These are phyloP conservation scores for Artemia sinica DNA, from an alignment of 2,888 invertebrate species.

Conservation along the genomic window DNA sequence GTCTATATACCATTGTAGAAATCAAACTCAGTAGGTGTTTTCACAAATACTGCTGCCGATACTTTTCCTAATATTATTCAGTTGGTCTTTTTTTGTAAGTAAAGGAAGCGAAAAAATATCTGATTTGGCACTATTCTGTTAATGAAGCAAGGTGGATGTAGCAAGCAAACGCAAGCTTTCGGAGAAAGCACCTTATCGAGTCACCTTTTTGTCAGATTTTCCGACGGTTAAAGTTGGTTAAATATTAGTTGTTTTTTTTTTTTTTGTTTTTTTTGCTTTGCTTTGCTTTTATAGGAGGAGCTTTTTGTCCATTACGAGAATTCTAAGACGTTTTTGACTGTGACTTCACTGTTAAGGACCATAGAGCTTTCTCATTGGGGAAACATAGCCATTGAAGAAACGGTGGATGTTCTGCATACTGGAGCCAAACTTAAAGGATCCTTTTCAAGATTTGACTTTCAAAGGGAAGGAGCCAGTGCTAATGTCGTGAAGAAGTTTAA, in stretches of 20 bases:
- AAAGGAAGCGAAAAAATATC: no score
- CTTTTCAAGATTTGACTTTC: constrained; percentile 93
- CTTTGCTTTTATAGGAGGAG: constrained; percentile 36
- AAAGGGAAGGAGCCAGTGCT: constrained; percentile 72
- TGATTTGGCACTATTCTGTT: no score
- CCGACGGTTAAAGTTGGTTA: not conserved
- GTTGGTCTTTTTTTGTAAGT: no score
- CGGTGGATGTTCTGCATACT: constrained; percentile 72
- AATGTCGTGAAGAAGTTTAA: constrained; percentile 82
- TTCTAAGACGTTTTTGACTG: constrained; percentile 86
- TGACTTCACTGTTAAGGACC: constrained; percentile 60
- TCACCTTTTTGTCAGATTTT: not conserved
- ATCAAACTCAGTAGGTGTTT: no score
- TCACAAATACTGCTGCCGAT: no score
- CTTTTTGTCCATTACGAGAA: constrained; percentile 82
- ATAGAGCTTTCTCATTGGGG: constrained; percentile 99
- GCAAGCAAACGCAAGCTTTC: no score
- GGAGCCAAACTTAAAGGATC: constrained; percentile 68
- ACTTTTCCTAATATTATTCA: no score
- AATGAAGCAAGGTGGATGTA: no score
- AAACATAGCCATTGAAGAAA: constrained; percentile 90
- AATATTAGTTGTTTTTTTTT: not conserved
- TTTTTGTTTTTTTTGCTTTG: not conserved
- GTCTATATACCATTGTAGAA: no score
- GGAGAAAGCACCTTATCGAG: no score